Base-by-base conservation (phyloP, 2,113 vertebrate genomes). In the Todiramphus saurophagus region DNA sequence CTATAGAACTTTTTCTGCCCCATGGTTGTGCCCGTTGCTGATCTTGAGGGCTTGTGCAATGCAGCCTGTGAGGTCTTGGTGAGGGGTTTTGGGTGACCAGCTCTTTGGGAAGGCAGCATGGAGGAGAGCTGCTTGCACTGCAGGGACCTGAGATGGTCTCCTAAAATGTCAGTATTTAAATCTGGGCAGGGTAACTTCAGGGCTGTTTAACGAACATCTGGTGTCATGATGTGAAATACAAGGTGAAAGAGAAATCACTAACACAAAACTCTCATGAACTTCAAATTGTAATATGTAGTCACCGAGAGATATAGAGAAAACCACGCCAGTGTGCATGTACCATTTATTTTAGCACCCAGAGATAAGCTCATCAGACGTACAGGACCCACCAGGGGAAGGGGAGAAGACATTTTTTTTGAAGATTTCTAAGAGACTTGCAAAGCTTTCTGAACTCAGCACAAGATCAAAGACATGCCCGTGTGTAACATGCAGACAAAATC, bases 271-370 rank as follows among this genome's bases (percentile, higher is more conserved):
- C 13, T 59, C 15, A 1, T 10, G 12, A 55, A 13, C 24, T 7
- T 9, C 0, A 2, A 20, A 2, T 33, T 44, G 5, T 13, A 37
- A n/a, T 1, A 18, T 33, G 7, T 2, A 30, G 58, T 56, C 20
- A 66, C 13, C 68, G 51, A 46, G 2, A 3, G 43, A 64, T 7
- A 30, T 25, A 51, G 19, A 85, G n/a, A 48, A 60, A 25, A 1
- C 7, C 0, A 0, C 7, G 1, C 50, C 66, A 43, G 25, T 0
- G 0, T 18, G 60, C 64, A 7, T 0, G 0, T 11, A 11, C 9
- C 20, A 4, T 44, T 53, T 82, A 84, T 87, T 95, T 88, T 64
- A 87, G 37, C 86, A 75, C 35, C 35, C 37, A 1, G 7, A 50
- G 78, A 63, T 7, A 17, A 85, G 43, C 48, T 72, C 37, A 9